A percentile compares a stretch with the other conserved stretches of the same genome.
These are phyloP conservation scores for Callaeas wilsoni DNA, from an alignment of 2,113 vertebrate genomes.

Conservation along the genomic window DNA sequence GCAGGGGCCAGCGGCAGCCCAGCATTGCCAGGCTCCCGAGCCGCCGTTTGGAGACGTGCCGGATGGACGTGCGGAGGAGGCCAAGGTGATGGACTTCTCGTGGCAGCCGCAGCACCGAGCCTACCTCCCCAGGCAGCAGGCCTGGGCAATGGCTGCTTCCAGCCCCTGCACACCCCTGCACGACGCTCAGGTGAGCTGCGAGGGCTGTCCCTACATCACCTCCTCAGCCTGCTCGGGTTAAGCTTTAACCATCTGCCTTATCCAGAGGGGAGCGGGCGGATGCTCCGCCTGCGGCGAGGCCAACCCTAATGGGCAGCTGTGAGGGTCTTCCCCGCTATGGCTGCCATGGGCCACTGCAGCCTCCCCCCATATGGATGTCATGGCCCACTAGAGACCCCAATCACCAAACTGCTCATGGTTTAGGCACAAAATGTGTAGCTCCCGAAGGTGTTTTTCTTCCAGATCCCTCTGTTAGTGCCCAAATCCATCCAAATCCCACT, in stretches of 20 bases:
- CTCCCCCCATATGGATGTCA: neutral
- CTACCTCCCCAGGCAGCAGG: neutral
- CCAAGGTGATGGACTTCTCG: fast-evolving
- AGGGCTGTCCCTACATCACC: neutral
- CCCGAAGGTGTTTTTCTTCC: neutral
- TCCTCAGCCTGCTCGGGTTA: neutral
- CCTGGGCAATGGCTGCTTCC: neutral
- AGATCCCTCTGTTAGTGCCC: neutral
- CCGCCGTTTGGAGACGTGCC: fast-evolving
- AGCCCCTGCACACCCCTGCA: neutral
- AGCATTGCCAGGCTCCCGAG: fast-evolving
- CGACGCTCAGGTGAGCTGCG: fast-evolving
- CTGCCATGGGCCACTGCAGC: neutral
- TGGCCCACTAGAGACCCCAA: neutral
- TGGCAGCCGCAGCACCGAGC: fast-evolving
- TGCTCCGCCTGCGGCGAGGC: fast-evolving
- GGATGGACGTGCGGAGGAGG: fast-evolving
- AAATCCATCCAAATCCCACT: neutral
- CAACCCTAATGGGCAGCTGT: neutral
- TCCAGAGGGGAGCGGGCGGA: fast-evolving
- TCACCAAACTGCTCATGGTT: fast-evolving
- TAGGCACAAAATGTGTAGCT: neutral
- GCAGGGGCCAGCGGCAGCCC: neutral
- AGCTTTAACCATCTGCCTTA: neutral
- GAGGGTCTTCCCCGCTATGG: fast-evolving